Evolutionary conservation across 2,113 vertebrate genomes (phyloP), one percentile per base, ranked within the genome.

Genomic region (Pitta sordida): DNA sequence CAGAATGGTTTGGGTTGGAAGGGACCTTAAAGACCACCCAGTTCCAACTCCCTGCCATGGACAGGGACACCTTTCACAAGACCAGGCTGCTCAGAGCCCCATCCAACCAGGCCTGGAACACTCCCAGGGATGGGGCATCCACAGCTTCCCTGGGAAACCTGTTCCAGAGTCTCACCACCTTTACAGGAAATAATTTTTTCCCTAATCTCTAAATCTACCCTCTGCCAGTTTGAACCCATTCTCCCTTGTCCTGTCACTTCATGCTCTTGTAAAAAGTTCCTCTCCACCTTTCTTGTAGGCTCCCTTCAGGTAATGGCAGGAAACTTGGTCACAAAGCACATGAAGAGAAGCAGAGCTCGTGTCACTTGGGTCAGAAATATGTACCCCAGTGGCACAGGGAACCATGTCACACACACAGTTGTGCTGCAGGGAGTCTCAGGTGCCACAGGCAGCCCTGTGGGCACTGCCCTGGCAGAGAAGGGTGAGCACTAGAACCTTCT

Each of bases 321-420:
- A 80, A 15, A 7, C 23, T 27, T 5, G 43, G 26, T 43, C 32
- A 69, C 56, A 73, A 51, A 79, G 65, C 2, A 6, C 63, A 41
- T 52, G 30, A 67, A 30, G 0, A 4, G 19, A 48, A 58, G 36
- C 17, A 2, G 8, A 18, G 20, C 44, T 60, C 0, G 0, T 79
- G 86, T 71, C 74, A 20, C 10, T 0, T 29, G 49, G 43, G 32
- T 80, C 53, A 16, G 15, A 30, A 20, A 52, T 9, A n/a, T n/a
- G n/a, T n/a, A 10, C 11, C 5, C 24, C 37, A 32, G 55, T 1
- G 27, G 37, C 34, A 71, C 43, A 63, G 41, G 20, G 46, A 24
- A 70, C 16, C 20, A 55, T 0, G 0, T 11, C 34, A 34, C 22
- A 52, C 44, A 8, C 0, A 0, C 27, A 21, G 2, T 13, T 26